Percentiles rank a stretch among this genome's conserved stretches.
Conservation (phyloP, 2,113 vertebrate genomes). For the Terrapene triunguis region DNA sequence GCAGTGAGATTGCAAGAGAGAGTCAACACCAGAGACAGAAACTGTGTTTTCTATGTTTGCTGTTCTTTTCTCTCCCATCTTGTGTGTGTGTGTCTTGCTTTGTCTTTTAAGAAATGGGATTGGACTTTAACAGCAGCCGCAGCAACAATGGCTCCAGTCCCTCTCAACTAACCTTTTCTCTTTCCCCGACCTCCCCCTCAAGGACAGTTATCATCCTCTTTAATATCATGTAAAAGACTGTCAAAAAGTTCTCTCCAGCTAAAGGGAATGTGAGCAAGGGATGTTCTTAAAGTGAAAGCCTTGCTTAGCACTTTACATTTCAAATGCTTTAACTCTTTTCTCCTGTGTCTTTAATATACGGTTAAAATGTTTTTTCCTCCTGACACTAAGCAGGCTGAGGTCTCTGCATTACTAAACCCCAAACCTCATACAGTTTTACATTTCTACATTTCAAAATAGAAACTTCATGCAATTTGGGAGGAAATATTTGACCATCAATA, state of each 20-base stretch:
- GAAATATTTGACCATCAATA: slow-evolving; percentile 25
- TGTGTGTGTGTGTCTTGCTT: background rate
- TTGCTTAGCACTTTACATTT: background rate
- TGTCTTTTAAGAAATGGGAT: background rate
- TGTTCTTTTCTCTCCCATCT: background rate
- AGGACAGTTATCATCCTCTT: background rate
- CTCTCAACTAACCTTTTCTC: background rate
- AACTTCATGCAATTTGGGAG: background rate
- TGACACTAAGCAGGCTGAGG: background rate
- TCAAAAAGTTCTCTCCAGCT: background rate
- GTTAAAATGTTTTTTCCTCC: background rate
- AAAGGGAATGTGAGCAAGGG: background rate
- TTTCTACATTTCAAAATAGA: background rate
- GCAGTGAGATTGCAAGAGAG: background rate
- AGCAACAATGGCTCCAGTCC: background rate
- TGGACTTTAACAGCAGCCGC: background rate
- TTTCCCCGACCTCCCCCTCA: too few species aligned
- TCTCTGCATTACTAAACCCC: background rate
- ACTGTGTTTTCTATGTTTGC: background rate
- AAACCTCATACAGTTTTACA: rapidly evolving
- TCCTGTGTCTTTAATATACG: background rate
- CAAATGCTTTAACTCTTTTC: background rate
- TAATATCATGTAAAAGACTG: background rate
- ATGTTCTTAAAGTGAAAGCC: background rate
- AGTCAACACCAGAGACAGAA: background rate